Conservation (phyloP, 1,140 invertebrate species). For the Antheraea mylitta region DNA sequence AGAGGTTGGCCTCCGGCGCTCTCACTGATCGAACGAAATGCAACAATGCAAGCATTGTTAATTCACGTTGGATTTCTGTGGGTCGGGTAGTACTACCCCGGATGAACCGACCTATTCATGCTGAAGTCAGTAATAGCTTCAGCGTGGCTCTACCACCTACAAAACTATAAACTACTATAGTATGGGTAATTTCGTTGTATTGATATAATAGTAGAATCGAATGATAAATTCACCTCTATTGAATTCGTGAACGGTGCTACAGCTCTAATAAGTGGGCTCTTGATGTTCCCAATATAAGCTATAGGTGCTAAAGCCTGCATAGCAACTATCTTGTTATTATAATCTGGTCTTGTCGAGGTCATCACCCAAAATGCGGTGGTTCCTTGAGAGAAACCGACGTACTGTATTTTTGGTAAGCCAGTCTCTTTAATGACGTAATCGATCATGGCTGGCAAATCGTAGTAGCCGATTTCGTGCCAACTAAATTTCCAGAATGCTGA, state of each 20-base stretch:
- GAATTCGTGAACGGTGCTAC: constrained; percentile 81
- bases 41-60: too few species aligned
- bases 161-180: too few species aligned
- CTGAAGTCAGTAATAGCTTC: too few species aligned
- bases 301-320: constrained; percentile 88
- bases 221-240: constrained; percentile 77
- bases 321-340: constrained; percentile 82
- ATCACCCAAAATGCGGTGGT: constrained; percentile 83
- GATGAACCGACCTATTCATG: too few species aligned
- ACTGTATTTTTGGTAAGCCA: constrained; percentile 77
- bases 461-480: constrained; percentile 86
- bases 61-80: too few species aligned
- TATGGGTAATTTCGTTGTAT: not conserved
- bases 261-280: constrained; percentile 82
- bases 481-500: constrained; percentile 83
- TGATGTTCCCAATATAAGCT: constrained; percentile 83
- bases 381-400: constrained; percentile 81
- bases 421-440: constrained; percentile 82
- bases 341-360: constrained; percentile 81
- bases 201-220: not conserved
- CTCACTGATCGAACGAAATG: too few species aligned
- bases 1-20: too few species aligned
- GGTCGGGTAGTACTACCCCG: too few species aligned
- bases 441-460: constrained; percentile 89
- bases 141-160: too few species aligned